Percentiles rank a stretch among this genome's conserved stretches.
These are phyloP conservation scores for Caenorhabditis briggsae DNA, from an alignment of 1,140 invertebrate genomes.

Conservation along the genomic window DNA sequence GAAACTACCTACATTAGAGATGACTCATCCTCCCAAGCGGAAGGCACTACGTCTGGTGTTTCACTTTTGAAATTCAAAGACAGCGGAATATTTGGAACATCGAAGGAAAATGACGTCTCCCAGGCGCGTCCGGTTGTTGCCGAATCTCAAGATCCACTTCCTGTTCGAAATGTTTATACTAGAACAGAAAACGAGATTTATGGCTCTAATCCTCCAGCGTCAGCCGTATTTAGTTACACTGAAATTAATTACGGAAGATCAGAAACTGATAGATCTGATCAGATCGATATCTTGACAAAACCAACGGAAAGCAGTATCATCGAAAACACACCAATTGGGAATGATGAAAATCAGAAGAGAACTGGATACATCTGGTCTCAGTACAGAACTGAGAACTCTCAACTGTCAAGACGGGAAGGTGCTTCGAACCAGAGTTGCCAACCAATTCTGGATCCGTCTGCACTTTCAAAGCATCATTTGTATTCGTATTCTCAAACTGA, in stretches of 20 bases:
- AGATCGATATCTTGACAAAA: not conserved
- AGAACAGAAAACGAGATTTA: not conserved
- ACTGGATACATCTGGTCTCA: conserved; percentile 2
- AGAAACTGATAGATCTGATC: not conserved
- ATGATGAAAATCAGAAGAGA: not conserved
- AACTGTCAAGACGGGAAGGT: not conserved
- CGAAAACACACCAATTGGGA: not conserved
- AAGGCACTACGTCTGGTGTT: not conserved
- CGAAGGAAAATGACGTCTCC: not conserved
- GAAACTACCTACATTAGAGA: not conserved
- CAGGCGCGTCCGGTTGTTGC: not conserved
- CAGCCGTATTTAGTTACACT: not conserved
- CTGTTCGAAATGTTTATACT: not conserved
- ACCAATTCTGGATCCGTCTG: not conserved
- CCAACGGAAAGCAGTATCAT: not conserved
- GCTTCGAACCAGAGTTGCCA: not conserved
- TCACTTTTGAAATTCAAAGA: conserved; percentile 27
- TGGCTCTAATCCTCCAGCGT: not conserved
- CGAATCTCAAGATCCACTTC: not conserved
- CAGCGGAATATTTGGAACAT: not conserved
- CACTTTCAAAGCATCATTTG: not conserved
- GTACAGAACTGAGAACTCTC: not conserved
- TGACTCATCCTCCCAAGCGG: not conserved
- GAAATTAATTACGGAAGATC: not conserved
- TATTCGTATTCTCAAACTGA: conserved; percentile 32